Evolutionary conservation across 2,888 invertebrate species (phyloP), one percentile per base, ranked within the genome.

Genomic region (Holacanthella duospinosa): DNA sequence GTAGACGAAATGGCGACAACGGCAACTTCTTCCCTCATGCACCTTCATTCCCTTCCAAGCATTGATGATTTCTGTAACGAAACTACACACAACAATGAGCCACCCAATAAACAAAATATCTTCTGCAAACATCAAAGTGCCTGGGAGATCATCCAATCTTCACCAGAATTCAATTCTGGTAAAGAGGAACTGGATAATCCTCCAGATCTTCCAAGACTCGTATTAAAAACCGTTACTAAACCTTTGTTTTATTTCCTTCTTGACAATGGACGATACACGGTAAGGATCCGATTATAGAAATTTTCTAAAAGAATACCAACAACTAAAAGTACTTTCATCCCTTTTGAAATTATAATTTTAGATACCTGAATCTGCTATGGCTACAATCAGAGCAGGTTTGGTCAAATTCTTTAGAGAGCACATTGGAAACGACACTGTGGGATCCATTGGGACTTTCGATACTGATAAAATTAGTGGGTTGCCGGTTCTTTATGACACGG

Each of bases 101-200:
- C 65, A 21, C 70, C 68, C 1, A 70, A 65, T 43, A 43, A 66
- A 16, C 70, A 70, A 29, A 70, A 70, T 57, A 59, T 63, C 4
- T 68, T 63, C 25, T 70, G 70, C 62, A 58, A 59, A 3, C 64
- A 66, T 25, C 54, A 61, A 55, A 70, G 68, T 59, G 62, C 60
- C 6, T 63, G 64, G 67, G 68, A 68, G 53, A 68, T 70, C 1
- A 66, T 67, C n/a, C 21, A 63, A 12, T 4, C 3, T 2, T 26
- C 44, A 4, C 27, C 48, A 12, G 43, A 59, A n/a, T 59, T 44
- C 29, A 36, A 36, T 36, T 12, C 36, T 36, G 36, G 36, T 6
- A 16, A 36, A 36, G 16, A 16, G 6, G 36, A 36, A 16, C 6
- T 36, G 16, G 36, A 36, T 12, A 36, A 6, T 36, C 36, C 36